A percentile compares a stretch with the other conserved stretches of the same genome.
Conservation (phyloP, 2,113 vertebrate species). For the Argyrosomus japonicus region DNA sequence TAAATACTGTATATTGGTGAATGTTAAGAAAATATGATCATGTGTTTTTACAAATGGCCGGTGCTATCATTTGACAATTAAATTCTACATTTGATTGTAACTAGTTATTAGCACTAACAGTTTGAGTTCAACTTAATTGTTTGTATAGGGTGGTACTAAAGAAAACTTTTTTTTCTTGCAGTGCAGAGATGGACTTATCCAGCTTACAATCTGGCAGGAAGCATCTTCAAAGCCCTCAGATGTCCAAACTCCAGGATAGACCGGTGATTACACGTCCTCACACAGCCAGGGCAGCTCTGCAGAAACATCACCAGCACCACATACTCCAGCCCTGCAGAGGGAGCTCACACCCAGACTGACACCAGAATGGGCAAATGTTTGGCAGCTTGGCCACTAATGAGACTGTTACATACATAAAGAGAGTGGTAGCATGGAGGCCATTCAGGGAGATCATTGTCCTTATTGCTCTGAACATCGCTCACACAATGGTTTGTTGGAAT, state of each 20-base stretch:
- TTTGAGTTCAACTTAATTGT: neutral
- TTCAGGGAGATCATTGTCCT: neutral
- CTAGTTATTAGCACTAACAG: too few species aligned
- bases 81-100: too few species aligned
- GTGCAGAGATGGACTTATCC: conserved; percentile 56
- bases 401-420: neutral
- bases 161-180: conserved; percentile 46
- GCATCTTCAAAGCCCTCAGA: conserved; percentile 32
- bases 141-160: neutral
- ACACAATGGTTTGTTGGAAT: neutral
- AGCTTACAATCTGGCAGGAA: conserved; percentile 32
- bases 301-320: conserved; percentile 74
- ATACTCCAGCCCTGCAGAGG: conserved; percentile 61
- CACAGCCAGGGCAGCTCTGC: conserved; percentile 77
- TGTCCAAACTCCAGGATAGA: conserved; percentile 54
- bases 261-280: conserved; percentile 61
- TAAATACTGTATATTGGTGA: too few species aligned
- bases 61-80: too few species aligned
- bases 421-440: neutral
- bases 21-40: neutral
- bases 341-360: conserved; percentile 69
- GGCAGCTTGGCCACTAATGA: neutral
- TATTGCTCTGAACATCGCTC: neutral
- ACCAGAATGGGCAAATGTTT: neutral
- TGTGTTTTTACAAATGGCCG: too few species aligned